Conservation (phyloP, 2,888 invertebrate species). For the Autographa pulchrina region DNA sequence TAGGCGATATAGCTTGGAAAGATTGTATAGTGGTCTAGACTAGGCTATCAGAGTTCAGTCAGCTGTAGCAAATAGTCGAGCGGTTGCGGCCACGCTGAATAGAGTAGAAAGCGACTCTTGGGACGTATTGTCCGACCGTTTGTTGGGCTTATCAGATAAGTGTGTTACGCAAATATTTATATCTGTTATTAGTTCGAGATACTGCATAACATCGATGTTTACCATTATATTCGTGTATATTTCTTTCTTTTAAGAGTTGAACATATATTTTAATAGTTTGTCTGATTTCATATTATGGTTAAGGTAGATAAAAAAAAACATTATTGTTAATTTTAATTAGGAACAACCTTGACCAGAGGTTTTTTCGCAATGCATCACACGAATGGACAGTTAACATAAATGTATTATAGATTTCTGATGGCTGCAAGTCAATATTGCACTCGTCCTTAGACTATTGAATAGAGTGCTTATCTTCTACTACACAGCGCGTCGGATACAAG, state of each 20-base stretch:
- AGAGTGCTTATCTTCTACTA: conserved; percentile 21
- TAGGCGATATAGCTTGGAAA: not conserved
- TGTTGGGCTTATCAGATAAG: conserved; percentile 2
- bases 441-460: conserved; percentile 4
- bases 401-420: not conserved
- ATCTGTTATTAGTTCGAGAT: conserved; percentile 2
- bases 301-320: no score
- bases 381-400: not conserved
- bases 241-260: no score
- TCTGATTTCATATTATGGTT: no score
- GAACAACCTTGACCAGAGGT: no score
- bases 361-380: no score
- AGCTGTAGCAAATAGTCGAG: not conserved
- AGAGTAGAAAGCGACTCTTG: not conserved
- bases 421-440: not conserved
- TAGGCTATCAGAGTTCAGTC: not conserved
- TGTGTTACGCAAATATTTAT: conserved; percentile 18
- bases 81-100: not conserved
- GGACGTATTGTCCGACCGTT: not conserved
- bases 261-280: no score
- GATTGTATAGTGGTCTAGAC: not conserved
- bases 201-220: not conserved
- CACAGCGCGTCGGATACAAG: conserved; percentile 15
- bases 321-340: no score
- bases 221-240: not conserved